Base-by-base conservation (phyloP, 2,113 vertebrate species). In the Nansenia antarctica region DNA sequence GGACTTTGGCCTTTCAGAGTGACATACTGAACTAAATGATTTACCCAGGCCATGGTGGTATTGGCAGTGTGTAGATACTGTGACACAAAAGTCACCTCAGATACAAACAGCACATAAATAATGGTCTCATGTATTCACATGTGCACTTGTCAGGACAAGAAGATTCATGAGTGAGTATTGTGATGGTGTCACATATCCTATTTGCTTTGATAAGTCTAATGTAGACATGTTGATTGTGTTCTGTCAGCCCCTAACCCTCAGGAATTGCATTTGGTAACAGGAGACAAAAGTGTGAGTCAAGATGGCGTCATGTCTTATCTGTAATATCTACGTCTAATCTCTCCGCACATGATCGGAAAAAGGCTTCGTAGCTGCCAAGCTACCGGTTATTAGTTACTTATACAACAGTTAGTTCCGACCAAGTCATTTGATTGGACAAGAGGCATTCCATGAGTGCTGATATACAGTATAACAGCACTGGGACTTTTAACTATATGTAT, bases 1-100 rank as follows among this genome's bases (percentile, higher is more conserved):
- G 69, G 62, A 72, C 70, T 64, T 32, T 12, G 42, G 37, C 52
- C 70, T 65, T 58, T 27, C 14, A 22, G 4, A 42, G n/a, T 64
- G 22, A n/a, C 52, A 59, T 31, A 35, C 14, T 4, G 14, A 18
- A 47, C 57, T 12, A 59, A 72, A 72, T 72, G 37, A 72, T 72
- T 72, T 49, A 72, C 54, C 37, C 5, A 52, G 7, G 18, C 53
- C 7, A 4, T 68, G 11, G 18, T 42, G n/a, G 7, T 65, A 3
- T 26, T 62, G 18, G 30, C 35, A 22, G 30, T 7, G 18, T 12
- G 29, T n/a, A 34, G 14, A 15, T 32, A 60, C 5, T 24, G 49
- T 9, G 20, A 20, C 1, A 27, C 9, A 7, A 11, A 26, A 15
- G 26, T 26, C 12, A 29, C 29, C 55, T 12, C 14, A 7, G 29